These are phyloP conservation scores for Metalampra italica DNA, from an alignment of 2,888 invertebrate genomes.

Conservation along the genomic window DNA sequence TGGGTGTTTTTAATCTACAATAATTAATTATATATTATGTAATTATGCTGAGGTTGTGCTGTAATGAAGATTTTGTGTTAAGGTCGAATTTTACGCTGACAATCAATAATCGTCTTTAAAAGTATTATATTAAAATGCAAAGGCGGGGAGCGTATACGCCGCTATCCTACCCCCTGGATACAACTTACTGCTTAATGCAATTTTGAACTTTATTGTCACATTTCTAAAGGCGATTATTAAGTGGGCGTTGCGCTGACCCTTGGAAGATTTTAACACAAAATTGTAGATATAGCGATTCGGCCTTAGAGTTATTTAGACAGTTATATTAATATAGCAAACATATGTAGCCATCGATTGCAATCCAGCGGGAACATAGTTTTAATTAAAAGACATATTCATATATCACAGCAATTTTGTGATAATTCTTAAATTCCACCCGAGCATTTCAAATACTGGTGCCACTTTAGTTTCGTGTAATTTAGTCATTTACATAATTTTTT, in stretches of 20 bases:
- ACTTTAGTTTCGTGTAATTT: conserved; percentile 2
- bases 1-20: conserved; percentile 63
- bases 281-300: conserved; percentile 72
- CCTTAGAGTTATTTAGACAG: conserved; percentile 68
- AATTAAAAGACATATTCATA: conserved; percentile 58
- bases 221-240: too few species aligned
- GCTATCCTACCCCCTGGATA: too few species aligned
- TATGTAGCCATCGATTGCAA: conserved; percentile 48
- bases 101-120: too few species aligned
- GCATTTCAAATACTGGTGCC: conserved; percentile 38
- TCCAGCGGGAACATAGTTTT: conserved; percentile 65
- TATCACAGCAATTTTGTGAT: conserved; percentile 51
- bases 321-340: conserved; percentile 46
- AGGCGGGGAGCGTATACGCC: too few species aligned
- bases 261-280: conserved; percentile 66
- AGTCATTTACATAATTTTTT: conserved; percentile 23
- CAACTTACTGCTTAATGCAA: too few species aligned
- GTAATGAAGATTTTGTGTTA: conserved; percentile 66
- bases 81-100: too few species aligned
- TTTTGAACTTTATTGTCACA: too few species aligned
- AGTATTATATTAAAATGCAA: too few species aligned
- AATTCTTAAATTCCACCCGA: conserved; percentile 33
- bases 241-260: too few species aligned
- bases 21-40: conserved; percentile 21
- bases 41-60: conserved; percentile 52